Percentiles rank a stretch among this genome's conserved stretches.
Conservation (phyloP, 2,888 invertebrate genomes). For the Caenorhabditis sp. region DNA sequence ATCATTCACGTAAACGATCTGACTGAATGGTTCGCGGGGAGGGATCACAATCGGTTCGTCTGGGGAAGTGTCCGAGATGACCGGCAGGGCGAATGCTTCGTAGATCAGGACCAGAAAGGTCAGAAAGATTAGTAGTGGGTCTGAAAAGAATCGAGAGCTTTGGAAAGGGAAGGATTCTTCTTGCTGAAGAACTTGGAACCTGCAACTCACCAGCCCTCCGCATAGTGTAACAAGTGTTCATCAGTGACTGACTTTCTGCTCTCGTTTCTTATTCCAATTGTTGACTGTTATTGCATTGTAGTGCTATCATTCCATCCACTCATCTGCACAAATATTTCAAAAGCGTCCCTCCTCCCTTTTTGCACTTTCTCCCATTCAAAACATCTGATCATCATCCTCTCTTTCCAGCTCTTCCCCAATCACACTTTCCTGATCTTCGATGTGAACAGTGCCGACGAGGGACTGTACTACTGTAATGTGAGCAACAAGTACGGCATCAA, state of each 20-base stretch:
- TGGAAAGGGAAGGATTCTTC: not conserved
- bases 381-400: not conserved
- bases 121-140: constrained; percentile 1
- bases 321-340: constrained; percentile 42
- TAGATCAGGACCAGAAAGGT: constrained; percentile 9
- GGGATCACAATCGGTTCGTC: not conserved
- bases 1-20: constrained; percentile 50
- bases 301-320: constrained; percentile 13
- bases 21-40: constrained; percentile 26
- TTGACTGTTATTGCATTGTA: constrained; percentile 18
- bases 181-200: not conserved
- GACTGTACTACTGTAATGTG: constrained; percentile 79
- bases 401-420: constrained; percentile 74
- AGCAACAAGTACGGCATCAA: constrained; percentile 79
- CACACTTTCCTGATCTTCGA: constrained; percentile 76
- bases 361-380: not conserved
- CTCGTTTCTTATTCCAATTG: not conserved
- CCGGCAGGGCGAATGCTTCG: not conserved
- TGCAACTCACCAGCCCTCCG: constrained; percentile 10
- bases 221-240: constrained; percentile 29
- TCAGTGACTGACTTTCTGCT: not conserved
- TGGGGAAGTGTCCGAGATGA: not conserved
- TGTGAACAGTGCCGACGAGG: constrained; percentile 74
- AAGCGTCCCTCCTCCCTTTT: not conserved
- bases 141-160: constrained; percentile 9